Evolutionary conservation across 2,888 invertebrate genomes (phyloP).

Genomic region (Coelinius sp.): DNA sequence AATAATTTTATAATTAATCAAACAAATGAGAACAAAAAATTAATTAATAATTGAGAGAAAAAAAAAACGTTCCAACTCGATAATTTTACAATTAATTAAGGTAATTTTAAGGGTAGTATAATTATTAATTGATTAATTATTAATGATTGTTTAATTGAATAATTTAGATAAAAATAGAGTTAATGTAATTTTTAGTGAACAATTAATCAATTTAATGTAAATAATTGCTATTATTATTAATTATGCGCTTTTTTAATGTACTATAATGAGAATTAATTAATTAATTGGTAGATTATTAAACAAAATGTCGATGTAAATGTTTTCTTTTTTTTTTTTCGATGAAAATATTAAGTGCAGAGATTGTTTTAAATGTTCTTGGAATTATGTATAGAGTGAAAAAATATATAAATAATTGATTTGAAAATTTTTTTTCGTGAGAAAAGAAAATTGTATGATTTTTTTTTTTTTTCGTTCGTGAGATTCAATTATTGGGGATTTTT

Average conservation of each 20-base stretch:
- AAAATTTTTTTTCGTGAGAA: background rate
- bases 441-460: conserved; percentile 31
- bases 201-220: background rate
- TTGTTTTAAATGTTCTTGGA: conserved; percentile 61
- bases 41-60: conserved; percentile 2
- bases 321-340: conserved; percentile 62
- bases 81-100: conserved; percentile 26
- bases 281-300: conserved; percentile 47
- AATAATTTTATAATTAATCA: conserved; percentile 1
- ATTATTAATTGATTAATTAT: conserved; percentile 5
- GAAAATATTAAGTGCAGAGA: conserved; percentile 28
- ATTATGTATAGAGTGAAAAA: conserved; percentile 45
- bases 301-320: conserved; percentile 66
- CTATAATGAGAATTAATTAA: conserved; percentile 38
- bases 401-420: conserved; percentile 47
- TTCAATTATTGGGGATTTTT: too few relatives aligned
- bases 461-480: too few relatives aligned
- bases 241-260: conserved; percentile 53
- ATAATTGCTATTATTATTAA: conserved; percentile 25
- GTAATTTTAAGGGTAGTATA: conserved; percentile 34
- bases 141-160: background rate
- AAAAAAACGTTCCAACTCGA: conserved; percentile 23
- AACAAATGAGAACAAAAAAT: background rate
- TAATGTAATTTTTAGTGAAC: conserved; percentile 7
- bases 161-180: conserved; percentile 32